A percentile compares a stretch with the other conserved stretches of the same genome.
phyloP scores from a whole-genome alignment of 2,113 vertebrate species.

The Condylura cristata region DNA sequence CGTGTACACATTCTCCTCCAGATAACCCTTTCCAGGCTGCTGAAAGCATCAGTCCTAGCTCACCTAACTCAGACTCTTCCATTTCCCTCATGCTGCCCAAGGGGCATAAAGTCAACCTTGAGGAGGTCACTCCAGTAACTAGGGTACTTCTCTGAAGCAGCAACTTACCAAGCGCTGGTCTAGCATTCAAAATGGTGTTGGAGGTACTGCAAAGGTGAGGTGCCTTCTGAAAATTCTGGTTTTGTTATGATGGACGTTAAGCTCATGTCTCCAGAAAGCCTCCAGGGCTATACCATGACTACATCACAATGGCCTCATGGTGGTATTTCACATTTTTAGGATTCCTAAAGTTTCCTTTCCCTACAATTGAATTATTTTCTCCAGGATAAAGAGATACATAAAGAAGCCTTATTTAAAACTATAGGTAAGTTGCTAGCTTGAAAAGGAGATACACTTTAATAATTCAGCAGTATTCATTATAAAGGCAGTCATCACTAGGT shows the following conservation, averaged over 20 bases:
- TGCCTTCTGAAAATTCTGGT: not conserved
- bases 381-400: not conserved
- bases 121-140: not conserved
- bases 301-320: not conserved
- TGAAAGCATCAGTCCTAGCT: not conserved
- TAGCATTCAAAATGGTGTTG: not conserved
- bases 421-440: not conserved
- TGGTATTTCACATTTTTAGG: not conserved
- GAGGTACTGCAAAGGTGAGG: too few species aligned
- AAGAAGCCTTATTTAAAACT: conserved; percentile 8
- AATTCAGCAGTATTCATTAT: not conserved
- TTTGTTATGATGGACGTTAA: not conserved
- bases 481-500: not conserved
- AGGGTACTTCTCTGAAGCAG: not conserved
- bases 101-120: not conserved
- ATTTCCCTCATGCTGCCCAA: not conserved
- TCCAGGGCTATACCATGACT: not conserved
- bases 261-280: not conserved
- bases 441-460: not conserved
- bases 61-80: not conserved
- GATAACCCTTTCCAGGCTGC: not conserved
- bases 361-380: conserved; percentile 24
- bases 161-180: not conserved
- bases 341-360: conserved; percentile 36
- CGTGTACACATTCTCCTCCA: not conserved